Conservation (phyloP, 2,797 vertebrate genomes). For the Nyctibius grandis region DNA sequence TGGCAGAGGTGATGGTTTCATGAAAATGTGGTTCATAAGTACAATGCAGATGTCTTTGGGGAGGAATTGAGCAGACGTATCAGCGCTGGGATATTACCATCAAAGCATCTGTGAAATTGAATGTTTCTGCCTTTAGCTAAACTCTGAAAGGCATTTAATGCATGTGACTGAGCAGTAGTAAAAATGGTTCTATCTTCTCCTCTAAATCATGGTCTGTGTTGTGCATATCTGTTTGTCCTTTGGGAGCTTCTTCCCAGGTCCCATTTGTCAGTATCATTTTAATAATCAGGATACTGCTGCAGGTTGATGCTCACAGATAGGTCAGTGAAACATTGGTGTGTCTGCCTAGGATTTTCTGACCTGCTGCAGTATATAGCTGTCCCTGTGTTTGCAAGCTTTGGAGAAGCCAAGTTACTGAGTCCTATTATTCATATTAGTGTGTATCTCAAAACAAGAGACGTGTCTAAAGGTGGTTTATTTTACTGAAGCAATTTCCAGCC, state of each 20-base stretch:
- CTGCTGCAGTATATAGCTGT: not conserved
- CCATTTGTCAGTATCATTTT: not conserved
- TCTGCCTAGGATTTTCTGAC: not conserved
- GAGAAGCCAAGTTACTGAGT: not conserved
- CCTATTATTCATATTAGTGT: not conserved
- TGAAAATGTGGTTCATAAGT: not conserved
- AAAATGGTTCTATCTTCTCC: not conserved
- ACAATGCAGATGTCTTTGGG: not conserved
- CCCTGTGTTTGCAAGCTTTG: not conserved
- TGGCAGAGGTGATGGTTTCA: not conserved
- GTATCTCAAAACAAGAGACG: not conserved
- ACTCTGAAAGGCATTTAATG: not conserved
- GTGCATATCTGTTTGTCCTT: not conserved
- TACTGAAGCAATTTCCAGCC: not conserved
- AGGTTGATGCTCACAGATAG: not conserved
- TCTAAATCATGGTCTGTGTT: not conserved
- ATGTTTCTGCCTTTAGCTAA: not conserved
- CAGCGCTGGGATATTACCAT: not conserved
- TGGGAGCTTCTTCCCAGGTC: not conserved
- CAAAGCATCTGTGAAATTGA: not conserved
- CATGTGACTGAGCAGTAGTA: not conserved
- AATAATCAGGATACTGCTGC: not conserved
- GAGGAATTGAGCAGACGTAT: not conserved
- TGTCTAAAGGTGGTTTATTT: not conserved
- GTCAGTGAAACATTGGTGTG: not conserved